Conservation (phyloP, 2,113 vertebrate genomes). For the Carollia perspicillata region DNA sequence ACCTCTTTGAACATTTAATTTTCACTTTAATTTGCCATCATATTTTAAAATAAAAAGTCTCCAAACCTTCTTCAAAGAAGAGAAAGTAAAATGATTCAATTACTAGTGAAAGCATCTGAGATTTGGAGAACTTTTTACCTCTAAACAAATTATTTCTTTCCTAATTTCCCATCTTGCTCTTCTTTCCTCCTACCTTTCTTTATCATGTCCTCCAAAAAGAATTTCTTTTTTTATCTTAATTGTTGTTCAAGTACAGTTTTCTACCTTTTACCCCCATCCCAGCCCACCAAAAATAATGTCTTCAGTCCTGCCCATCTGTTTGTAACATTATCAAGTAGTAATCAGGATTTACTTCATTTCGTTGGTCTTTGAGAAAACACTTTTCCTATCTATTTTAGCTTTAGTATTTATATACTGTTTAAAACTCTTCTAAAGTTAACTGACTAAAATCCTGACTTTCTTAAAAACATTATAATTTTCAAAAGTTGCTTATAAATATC, state of each 20-base stretch:
- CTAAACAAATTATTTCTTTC: background rate
- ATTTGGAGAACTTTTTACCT: background rate
- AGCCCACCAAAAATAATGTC: background rate
- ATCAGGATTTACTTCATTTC: background rate
- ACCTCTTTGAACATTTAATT: background rate
- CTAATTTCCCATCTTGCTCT: background rate
- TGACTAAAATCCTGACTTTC: background rate
- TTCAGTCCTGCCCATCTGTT: background rate
- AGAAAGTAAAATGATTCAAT: background rate
- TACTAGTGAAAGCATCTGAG: background rate
- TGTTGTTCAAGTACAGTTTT: too few relatives aligned
- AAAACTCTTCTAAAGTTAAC: background rate
- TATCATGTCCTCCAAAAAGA: background rate
- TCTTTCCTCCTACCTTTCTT: background rate
- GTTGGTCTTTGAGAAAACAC: background rate
- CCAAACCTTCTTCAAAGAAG: background rate
- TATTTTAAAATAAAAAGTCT: background rate
- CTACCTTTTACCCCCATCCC: too few relatives aligned
- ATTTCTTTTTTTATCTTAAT: background rate
- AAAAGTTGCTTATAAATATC: background rate
- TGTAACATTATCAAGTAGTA: background rate
- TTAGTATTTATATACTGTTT: background rate
- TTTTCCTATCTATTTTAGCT: background rate
- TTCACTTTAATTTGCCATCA: background rate
- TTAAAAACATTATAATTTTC: background rate